These are phyloP conservation scores for Ianthella basta DNA, from an alignment of 37 sponge, comb jelly and placozoan species.

Conservation along the genomic window DNA sequence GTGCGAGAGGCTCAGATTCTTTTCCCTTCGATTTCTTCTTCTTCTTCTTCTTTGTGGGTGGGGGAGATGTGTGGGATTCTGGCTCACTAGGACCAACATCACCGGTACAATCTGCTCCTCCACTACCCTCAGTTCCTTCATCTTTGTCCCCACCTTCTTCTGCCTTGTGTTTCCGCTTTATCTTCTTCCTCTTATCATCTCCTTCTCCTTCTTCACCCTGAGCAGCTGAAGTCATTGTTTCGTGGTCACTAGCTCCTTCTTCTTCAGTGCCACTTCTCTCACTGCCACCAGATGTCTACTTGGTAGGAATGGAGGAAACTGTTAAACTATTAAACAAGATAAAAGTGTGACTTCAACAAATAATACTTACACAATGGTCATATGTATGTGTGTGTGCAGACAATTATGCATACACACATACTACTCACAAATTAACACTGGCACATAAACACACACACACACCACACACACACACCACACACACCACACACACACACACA, in stretches of 20 bases:
- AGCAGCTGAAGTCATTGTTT: neutral
- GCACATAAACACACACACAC: neutral
- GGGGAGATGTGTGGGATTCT: neutral
- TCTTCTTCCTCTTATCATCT: constrained; percentile 7
- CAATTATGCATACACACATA: neutral
- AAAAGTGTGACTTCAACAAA: neutral
- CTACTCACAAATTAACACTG: neutral
- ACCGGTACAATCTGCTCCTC: neutral
- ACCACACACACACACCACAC: no score
- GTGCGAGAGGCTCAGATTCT: no score
- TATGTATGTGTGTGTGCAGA: no score
- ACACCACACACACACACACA: constrained; percentile 17
- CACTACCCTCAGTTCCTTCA: no score
- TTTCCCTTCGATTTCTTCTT: constrained; percentile 12
- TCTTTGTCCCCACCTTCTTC: neutral
- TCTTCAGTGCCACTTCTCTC: neutral
- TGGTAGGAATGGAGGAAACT: neutral
- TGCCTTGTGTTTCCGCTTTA: constrained; percentile 40
- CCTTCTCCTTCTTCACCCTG: no score
- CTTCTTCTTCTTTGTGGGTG: neutral
- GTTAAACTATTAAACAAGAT: neutral
- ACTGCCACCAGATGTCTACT: neutral
- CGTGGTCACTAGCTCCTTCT: neutral
- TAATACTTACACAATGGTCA: neutral
- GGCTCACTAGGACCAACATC: neutral